phyloP scores from a whole-genome alignment of 2,797 vertebrate genomes.

The Synaphobranchus kaupii region DNA sequence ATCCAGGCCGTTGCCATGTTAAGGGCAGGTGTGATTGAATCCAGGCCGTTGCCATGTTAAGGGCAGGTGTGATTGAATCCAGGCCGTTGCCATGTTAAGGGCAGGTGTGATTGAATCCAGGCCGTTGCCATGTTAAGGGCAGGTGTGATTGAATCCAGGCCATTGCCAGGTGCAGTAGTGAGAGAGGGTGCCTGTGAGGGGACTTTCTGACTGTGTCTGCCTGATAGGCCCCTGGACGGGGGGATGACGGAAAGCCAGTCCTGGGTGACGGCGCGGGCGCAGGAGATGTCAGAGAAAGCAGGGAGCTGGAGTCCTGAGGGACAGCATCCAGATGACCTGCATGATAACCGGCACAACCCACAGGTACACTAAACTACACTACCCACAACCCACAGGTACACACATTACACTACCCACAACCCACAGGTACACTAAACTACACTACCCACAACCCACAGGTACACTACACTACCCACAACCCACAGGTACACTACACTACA shows the following conservation, averaged over 20 bases:
- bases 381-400: not conserved
- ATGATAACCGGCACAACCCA: slow-evolving; percentile 82
- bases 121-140: too few relatives aligned
- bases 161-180: not conserved
- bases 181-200: slow-evolving; percentile 18
- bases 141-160: too few relatives aligned
- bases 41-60: too few relatives aligned
- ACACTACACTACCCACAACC: too few relatives aligned
- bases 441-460: too few relatives aligned
- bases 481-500: too few relatives aligned
- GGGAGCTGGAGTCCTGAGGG: slow-evolving; percentile 92
- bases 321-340: slow-evolving; percentile 73
- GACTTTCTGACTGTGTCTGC: slow-evolving; percentile 35
- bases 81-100: not conserved
- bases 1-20: too few relatives aligned
- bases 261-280: slow-evolving; percentile 90
- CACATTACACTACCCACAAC: not conserved
- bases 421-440: too few relatives aligned
- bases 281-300: slow-evolving; percentile 92
- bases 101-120: not conserved
- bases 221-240: slow-evolving; percentile 72
- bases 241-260: slow-evolving; percentile 87
- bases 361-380: slow-evolving; percentile 74
- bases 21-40: not conserved
- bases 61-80: not conserved